A percentile compares a stretch with the other conserved stretches of the same genome.
These are phyloP conservation scores for Halocynthia aurantium DNA, from an alignment of 23 tunicate species.

Conservation along the genomic window DNA sequence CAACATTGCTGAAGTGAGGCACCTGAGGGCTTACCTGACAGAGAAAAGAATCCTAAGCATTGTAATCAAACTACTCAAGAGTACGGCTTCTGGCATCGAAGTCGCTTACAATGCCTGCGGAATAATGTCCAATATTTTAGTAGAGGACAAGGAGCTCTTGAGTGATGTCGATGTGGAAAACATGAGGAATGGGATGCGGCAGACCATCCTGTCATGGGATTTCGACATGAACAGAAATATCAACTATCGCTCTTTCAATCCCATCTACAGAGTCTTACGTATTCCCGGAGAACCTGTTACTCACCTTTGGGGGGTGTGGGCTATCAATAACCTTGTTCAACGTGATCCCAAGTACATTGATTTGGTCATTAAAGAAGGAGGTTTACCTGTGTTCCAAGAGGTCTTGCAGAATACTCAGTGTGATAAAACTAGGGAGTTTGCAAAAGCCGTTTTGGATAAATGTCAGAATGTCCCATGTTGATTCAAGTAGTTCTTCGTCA, in stretches of 20 bases:
- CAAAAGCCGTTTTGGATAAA: neutral
- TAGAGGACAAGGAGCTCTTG: conserved; percentile 44
- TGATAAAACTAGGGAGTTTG: neutral
- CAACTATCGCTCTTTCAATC: conserved; percentile 49
- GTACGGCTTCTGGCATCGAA: conserved; percentile 37
- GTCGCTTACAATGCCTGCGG: conserved; percentile 78
- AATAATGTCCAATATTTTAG: conserved; percentile 59
- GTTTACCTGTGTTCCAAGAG: neutral
- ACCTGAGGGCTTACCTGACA: conserved; percentile 33
- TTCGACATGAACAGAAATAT: conserved; percentile 30
- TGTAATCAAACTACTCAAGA: conserved; percentile 14
- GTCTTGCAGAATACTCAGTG: neutral
- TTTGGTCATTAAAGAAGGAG: conserved; percentile 13
- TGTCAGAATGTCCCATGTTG: no score
- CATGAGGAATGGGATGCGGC: conserved; percentile 34
- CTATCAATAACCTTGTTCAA: conserved; percentile 6
- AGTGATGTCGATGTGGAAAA: conserved; percentile 3
- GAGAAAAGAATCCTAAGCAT: conserved; percentile 17
- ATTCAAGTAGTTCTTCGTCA: no score
- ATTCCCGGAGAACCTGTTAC: conserved; percentile 8
- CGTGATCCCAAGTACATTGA: conserved; percentile 12
- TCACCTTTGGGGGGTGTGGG: conserved; percentile 28
- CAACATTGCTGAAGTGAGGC: conserved; percentile 63
- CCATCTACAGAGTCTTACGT: neutral
- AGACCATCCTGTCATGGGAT: conserved; percentile 50